These are phyloP conservation scores for Pseudomyrmex concolor DNA, from an alignment of 1,140 invertebrate genomes.

Conservation along the genomic window DNA sequence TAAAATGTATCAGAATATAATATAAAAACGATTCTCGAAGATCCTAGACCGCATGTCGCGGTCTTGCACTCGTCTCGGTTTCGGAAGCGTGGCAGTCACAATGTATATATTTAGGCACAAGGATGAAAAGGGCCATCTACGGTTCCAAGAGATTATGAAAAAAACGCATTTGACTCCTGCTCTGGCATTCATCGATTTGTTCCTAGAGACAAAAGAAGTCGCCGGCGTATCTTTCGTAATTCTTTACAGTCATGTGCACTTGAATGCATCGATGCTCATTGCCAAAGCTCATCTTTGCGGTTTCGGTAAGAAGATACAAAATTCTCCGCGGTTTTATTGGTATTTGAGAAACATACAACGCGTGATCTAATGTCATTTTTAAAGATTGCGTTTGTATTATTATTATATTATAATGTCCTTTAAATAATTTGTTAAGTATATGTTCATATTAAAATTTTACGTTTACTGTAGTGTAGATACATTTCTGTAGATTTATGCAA, in stretches of 20 bases:
- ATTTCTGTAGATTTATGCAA: background rate
- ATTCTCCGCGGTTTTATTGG: background rate
- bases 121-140: conserved; percentile 61
- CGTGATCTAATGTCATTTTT: conserved; percentile 20
- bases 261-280: conserved; percentile 7
- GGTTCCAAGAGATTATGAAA: conserved; percentile 42
- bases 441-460: too few species aligned
- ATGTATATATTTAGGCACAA: conserved; percentile 62
- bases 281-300: background rate
- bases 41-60: conserved; percentile 35
- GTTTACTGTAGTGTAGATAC: too few species aligned
- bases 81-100: background rate
- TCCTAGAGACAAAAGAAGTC: conserved; percentile 28
- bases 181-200: background rate
- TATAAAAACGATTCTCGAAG: conserved; percentile 34
- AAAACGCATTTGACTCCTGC: conserved; percentile 19
- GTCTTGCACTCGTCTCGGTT: background rate
- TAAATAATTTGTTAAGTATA: background rate
- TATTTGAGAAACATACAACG: conserved; percentile 4
- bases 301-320: background rate
- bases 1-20: conserved; percentile 28
- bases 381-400: background rate
- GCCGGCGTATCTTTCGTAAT: background rate
- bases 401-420: background rate
- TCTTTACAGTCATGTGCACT: background rate